Conservation (phyloP, 2,797 vertebrate genomes). For the Leptoclinus maculatus region DNA sequence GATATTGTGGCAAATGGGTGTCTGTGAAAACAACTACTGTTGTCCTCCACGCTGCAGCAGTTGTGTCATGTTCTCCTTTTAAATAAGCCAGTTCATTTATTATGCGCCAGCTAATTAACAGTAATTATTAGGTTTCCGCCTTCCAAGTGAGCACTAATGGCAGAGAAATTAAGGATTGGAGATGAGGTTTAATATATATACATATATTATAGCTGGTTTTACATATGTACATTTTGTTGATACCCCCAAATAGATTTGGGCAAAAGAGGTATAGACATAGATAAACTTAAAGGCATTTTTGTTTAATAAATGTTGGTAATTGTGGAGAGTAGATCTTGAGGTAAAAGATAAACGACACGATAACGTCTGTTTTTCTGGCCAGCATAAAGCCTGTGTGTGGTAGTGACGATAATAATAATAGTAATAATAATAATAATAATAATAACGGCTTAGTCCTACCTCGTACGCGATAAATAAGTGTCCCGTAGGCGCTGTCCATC, state of each 20-base stretch:
- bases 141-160: neutral
- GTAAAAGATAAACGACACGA: neutral
- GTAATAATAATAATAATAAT: neutral
- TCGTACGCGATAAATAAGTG: constrained; percentile 88
- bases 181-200: neutral
- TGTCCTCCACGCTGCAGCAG: neutral
- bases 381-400: too few species aligned
- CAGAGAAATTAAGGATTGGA: neutral
- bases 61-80: neutral
- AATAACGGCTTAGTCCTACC: constrained; percentile 69
- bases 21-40: neutral
- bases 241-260: neutral
- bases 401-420: neutral
- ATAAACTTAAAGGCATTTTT: neutral
- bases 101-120: neutral
- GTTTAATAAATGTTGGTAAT: neutral
- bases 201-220: neutral
- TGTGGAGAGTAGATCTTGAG: neutral
- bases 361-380: neutral
- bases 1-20: neutral
- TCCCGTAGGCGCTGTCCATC: constrained; percentile 90
- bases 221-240: neutral
- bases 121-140: constrained; percentile 4
- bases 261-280: neutral
- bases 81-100: neutral